Conservation (phyloP, 2,113 vertebrate genomes). For the Zosterops japonicus region DNA sequence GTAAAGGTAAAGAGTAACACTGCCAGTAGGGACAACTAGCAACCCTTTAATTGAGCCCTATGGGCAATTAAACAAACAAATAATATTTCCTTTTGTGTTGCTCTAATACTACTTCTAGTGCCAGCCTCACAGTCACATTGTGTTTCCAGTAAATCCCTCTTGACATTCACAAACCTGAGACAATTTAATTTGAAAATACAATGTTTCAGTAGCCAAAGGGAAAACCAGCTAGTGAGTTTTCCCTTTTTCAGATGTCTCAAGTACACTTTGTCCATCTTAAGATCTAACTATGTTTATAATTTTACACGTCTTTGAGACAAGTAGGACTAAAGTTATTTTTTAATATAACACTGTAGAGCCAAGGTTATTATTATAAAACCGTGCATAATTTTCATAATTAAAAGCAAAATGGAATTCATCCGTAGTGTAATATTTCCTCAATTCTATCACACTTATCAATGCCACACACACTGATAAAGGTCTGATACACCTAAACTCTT, state of each 20-base stretch:
- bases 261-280: neutral
- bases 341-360: neutral
- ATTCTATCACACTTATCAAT: neutral
- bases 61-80: neutral
- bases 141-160: neutral
- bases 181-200: neutral
- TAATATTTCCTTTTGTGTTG: neutral
- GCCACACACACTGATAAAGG: neutral
- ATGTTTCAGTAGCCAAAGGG: neutral
- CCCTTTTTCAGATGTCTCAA: neutral
- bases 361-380: neutral
- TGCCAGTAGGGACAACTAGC: neutral
- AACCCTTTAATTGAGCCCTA: neutral
- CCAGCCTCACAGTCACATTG: neutral
- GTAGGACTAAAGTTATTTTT: neutral
- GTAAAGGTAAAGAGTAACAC: neutral
- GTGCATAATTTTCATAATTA: neutral
- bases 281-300: neutral
- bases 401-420: neutral
- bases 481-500: neutral
- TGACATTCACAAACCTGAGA: neutral
- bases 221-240: neutral
- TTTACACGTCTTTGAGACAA: accelerated
- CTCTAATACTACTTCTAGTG: neutral
- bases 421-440: neutral